phyloP scores from a whole-genome alignment of 2,797 vertebrate species.

The Poecilia wingei region DNA sequence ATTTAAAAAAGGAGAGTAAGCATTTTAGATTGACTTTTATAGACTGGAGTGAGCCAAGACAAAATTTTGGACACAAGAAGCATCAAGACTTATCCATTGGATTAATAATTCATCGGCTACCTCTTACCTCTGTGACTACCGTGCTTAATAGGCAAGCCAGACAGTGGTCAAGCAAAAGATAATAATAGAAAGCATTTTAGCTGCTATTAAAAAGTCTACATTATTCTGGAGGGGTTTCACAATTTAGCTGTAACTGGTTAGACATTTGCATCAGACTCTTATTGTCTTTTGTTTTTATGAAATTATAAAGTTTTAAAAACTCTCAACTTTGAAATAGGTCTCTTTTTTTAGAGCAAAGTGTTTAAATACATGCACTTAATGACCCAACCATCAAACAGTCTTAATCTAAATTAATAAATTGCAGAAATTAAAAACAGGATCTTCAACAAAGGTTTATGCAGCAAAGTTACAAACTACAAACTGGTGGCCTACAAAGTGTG shows the following conservation, averaged over 20 bases:
- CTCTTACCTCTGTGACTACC: neutral
- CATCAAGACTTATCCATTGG: neutral
- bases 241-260: neutral
- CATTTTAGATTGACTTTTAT: neutral
- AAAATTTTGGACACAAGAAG: neutral
- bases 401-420: neutral
- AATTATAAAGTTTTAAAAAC: neutral
- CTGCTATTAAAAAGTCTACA: neutral
- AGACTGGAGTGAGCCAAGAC: neutral
- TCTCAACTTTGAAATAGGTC: neutral
- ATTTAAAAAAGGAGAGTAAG: neutral
- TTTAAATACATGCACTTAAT: neutral
- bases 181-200: neutral
- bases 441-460: neutral
- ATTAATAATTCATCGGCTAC: neutral
- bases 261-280: neutral
- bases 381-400: neutral
- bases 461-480: neutral
- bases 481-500: neutral
- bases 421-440: neutral
- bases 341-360: neutral
- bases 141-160: neutral
- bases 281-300: neutral
- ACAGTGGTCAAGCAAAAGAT: neutral
- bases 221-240: neutral